These are phyloP conservation scores for Hycleus cichorii DNA, from an alignment of 1,140 invertebrate species.

Conservation along the genomic window DNA sequence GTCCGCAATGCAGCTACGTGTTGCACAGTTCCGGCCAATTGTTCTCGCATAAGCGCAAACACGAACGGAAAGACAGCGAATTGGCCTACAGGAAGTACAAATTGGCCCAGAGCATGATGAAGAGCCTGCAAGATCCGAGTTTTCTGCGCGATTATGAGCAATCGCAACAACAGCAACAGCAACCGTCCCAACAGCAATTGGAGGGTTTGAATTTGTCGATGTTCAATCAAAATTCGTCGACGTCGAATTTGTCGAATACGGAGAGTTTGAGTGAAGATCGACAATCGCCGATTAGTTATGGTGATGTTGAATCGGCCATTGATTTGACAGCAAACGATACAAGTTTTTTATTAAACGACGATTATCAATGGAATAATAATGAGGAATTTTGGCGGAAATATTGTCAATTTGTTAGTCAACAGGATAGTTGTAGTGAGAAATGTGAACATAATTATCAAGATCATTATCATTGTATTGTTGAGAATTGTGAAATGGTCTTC, in stretches of 20 bases:
- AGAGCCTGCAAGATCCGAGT: conserved; percentile 33
- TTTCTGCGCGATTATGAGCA: conserved; percentile 32
- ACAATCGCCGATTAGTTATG: conserved; percentile 38
- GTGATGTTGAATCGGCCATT: conserved; percentile 34
- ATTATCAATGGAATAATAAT: conserved; percentile 26
- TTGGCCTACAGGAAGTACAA: conserved; percentile 75
- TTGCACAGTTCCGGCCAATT: conserved; percentile 93
- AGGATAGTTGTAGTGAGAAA: conserved; percentile 51
- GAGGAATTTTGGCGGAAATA: conserved; percentile 57
- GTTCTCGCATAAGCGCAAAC: conserved; percentile 96
- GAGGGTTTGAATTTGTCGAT: conserved; percentile 32
- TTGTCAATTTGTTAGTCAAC: conserved; percentile 48
- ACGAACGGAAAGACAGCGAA: conserved; percentile 87
- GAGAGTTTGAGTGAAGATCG: conserved; percentile 36
- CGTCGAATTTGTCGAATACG: conserved; percentile 36
- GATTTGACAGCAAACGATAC: conserved; percentile 39
- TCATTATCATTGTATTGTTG: conserved; percentile 70
- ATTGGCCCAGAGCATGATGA: conserved; percentile 41
- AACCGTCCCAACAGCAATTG: conserved; percentile 19
- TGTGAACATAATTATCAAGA: conserved; percentile 65
- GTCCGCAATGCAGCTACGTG: conserved; percentile 91
- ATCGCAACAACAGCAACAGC: neutral
- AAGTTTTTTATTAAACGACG: conserved; percentile 27
- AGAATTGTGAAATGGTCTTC: conserved; percentile 60
- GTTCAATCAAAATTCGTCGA: conserved; percentile 28